These are phyloP conservation scores for Neopelma chrysocephalum DNA, from an alignment of 2,797 vertebrate genomes.

Conservation along the genomic window DNA sequence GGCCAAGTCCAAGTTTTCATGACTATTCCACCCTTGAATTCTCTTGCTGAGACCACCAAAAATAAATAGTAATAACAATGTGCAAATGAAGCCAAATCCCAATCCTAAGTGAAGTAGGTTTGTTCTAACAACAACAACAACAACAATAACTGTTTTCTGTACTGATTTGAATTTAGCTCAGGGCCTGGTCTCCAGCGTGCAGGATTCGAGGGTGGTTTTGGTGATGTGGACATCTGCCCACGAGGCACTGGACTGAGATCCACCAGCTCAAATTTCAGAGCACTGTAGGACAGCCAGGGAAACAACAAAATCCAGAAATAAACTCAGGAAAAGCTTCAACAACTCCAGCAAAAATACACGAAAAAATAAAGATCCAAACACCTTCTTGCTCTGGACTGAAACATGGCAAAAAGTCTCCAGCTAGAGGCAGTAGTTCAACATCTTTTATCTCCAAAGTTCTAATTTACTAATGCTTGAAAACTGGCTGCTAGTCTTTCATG, in stretches of 20 bases:
- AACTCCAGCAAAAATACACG: neutral
- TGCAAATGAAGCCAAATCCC: neutral
- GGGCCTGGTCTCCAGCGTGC: neutral
- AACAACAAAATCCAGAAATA: neutral
- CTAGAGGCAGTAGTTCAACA: neutral
- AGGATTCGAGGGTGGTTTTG: neutral
- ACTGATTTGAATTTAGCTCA: neutral
- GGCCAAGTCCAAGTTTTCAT: neutral
- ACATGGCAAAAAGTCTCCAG: neutral
- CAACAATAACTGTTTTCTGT: neutral
- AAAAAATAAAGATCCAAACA: neutral
- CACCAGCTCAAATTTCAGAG: conserved; percentile 38
- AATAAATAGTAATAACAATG: neutral
- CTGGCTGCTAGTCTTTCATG: neutral
- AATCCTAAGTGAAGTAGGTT: neutral
- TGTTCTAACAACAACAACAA: neutral
- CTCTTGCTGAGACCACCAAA: neutral
- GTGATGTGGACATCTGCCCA: conserved; percentile 3
- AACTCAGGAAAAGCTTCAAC: neutral
- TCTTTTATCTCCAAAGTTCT: neutral
- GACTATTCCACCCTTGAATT: neutral
- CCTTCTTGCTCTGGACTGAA: neutral
- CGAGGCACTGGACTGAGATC: conserved; percentile 40
- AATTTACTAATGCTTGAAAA: neutral
- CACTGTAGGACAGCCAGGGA: neutral